phyloP scores from a whole-genome alignment of 2,797 vertebrate species.

The Loriculus beryllinus region DNA sequence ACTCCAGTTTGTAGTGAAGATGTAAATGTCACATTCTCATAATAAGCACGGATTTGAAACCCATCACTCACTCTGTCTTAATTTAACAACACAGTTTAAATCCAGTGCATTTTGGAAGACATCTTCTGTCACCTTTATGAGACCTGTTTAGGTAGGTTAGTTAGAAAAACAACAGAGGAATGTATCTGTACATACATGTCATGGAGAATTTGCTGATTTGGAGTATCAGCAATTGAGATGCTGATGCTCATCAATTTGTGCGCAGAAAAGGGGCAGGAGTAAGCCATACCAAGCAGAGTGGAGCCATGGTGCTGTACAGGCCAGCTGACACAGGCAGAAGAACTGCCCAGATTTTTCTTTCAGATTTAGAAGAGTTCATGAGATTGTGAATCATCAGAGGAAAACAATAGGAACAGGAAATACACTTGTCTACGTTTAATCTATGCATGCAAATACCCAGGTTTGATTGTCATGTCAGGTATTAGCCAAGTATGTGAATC shows the following conservation, averaged over 20 bases:
- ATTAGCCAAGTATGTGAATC: not conserved
- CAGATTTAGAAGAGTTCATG: not conserved
- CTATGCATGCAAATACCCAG: not conserved
- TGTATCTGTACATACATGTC: fast-evolving
- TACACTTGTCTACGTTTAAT: not conserved
- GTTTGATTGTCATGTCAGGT: not conserved
- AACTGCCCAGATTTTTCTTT: not conserved
- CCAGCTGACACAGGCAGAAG: not conserved
- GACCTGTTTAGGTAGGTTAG: not conserved
- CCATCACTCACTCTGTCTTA: not conserved
- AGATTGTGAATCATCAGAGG: not conserved
- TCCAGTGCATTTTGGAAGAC: not conserved
- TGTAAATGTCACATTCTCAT: not conserved
- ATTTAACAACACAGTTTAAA: not conserved
- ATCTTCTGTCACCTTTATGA: not conserved
- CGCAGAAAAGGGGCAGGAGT: not conserved
- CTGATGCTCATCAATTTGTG: fast-evolving
- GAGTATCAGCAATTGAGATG: not conserved
- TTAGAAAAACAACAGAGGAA: not conserved
- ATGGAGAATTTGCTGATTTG: not conserved
- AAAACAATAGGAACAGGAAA: not conserved
- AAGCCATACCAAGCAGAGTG: not conserved
- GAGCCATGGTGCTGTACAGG: not conserved
- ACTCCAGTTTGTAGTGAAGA: not conserved
- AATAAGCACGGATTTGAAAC: not conserved